Percentiles rank a stretch among this genome's conserved stretches.
phyloP scores from a whole-genome alignment of 2,113 vertebrate genomes.

The Neomonachus schauinslandi region DNA sequence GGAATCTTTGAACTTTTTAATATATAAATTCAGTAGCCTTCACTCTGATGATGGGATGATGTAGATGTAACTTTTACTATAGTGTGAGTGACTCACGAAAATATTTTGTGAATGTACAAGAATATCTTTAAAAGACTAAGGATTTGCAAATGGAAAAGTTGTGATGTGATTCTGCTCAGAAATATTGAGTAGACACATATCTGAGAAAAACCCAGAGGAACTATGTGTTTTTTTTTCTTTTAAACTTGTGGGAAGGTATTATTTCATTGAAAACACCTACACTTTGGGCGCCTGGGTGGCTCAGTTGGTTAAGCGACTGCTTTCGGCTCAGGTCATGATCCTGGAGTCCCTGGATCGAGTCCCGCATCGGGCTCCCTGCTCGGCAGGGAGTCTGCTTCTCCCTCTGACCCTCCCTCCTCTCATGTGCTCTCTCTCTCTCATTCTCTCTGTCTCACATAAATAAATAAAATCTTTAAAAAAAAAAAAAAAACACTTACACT shows the following conservation, averaged over 20 bases:
- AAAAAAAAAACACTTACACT: background rate
- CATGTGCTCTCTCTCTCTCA: too few species aligned
- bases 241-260: background rate
- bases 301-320: too few species aligned
- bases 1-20: background rate
- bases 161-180: background rate
- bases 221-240: background rate
- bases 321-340: too few species aligned
- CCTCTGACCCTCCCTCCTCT: too few species aligned
- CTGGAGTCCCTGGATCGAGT: too few species aligned
- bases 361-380: too few species aligned
- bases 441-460: too few species aligned
- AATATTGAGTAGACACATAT: background rate
- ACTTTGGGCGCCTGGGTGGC: too few species aligned
- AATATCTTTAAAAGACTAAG: background rate
- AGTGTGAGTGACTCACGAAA: background rate
- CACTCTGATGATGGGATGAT: background rate
- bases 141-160: background rate
- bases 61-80: background rate
- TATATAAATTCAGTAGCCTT: background rate
- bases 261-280: background rate
- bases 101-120: background rate
- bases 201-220: background rate
- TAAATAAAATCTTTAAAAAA: too few species aligned
- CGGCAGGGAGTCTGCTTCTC: too few species aligned